Evolutionary conservation across 2,888 invertebrate species (phyloP).

Genomic region (Macrostomum cliftonense): DNA sequence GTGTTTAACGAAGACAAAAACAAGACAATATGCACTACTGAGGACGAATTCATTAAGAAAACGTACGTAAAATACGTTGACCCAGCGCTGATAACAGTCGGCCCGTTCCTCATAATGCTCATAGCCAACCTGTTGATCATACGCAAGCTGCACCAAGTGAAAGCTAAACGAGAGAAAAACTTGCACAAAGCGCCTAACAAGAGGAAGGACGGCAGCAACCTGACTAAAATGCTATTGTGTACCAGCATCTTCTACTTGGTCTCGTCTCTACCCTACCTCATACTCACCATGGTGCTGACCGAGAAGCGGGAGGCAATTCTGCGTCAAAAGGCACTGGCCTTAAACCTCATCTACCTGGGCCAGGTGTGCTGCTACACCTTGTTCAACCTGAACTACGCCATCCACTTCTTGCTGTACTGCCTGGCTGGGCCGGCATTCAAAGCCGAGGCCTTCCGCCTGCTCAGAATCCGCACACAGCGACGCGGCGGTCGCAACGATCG

Average conservation of each 20-base stretch:
- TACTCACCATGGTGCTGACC: conserved; percentile 3
- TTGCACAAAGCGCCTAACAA: background rate
- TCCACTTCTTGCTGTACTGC: conserved; percentile 8
- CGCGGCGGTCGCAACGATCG: too few species aligned
- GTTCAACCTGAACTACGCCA: conserved; percentile 8
- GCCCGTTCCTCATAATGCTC: conserved; percentile 7
- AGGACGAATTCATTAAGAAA: background rate
- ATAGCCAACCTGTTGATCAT: conserved; percentile 7
- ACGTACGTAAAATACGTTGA: conserved; percentile 6
- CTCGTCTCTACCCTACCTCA: conserved; percentile 3
- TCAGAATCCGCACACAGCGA: background rate
- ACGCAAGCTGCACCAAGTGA: conserved; percentile 6
- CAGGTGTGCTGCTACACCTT: conserved; percentile 2
- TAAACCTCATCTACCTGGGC: background rate
- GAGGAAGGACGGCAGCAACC: conserved; percentile 2
- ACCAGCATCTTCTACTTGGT: conserved; percentile 8
- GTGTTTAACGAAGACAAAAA: background rate
- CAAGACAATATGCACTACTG: background rate
- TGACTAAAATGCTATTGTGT: conserved; percentile 7
- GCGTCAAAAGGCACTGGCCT: too few species aligned
- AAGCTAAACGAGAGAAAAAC: conserved; percentile 5
- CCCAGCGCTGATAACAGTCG: conserved; percentile 1
- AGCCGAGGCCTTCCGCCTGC: conserved; percentile 5
- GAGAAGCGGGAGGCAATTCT: background rate
- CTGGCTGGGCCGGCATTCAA: conserved; percentile 9